Evolutionary conservation across 2,113 vertebrate genomes (phyloP).

Genomic region (Rafetus swinhoei): DNA sequence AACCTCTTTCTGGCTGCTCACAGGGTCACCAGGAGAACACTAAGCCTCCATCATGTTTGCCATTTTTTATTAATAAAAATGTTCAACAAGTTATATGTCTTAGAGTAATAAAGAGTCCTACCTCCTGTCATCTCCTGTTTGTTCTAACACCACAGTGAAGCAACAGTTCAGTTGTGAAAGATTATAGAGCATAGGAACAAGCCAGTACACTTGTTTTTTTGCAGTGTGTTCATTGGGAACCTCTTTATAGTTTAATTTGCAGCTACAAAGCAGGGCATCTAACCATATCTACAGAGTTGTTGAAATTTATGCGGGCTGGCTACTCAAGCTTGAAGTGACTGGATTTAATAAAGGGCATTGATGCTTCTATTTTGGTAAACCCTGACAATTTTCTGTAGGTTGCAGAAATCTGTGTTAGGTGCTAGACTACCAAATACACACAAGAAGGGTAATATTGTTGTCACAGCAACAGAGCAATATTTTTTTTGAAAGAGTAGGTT

Average conservation of each 20-base stretch:
- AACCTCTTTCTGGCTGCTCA: background rate
- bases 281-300: background rate
- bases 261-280: background rate
- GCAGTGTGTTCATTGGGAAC: background rate
- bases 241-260: constrained; percentile 13
- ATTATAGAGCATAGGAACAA: rapidly evolving
- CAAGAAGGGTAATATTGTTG: background rate
- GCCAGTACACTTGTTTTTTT: background rate
- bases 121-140: background rate
- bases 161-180: background rate
- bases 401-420: background rate
- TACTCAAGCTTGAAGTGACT: constrained; percentile 14
- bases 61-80: background rate
- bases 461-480: background rate
- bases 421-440: background rate
- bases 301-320: background rate
- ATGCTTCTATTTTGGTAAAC: background rate
- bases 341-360: background rate
- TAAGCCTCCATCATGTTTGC: background rate
- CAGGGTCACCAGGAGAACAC: background rate
- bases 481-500: background rate
- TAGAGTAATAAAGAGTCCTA: background rate
- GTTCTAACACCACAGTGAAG: background rate
- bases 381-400: background rate
- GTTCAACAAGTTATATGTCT: background rate